Conservation (phyloP, 2,113 vertebrate genomes). For the Pelvicachromis taeniatus region DNA sequence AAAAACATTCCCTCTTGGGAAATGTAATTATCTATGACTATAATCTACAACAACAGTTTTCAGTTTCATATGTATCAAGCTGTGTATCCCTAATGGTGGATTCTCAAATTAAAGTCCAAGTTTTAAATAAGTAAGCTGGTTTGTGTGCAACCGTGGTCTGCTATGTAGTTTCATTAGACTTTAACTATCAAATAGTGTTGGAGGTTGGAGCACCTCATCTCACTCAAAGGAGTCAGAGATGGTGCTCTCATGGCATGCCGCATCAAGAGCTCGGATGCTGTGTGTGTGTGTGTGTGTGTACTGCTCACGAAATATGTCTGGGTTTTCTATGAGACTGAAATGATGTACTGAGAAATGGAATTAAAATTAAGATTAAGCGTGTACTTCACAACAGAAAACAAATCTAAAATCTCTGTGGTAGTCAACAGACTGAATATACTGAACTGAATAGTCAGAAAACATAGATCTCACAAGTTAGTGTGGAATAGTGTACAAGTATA, state of each 20-base stretch:
- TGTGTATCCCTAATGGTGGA: neutral
- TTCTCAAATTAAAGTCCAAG: neutral
- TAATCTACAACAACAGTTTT: neutral
- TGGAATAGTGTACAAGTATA: neutral
- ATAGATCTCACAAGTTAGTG: neutral
- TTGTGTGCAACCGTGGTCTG: no score
- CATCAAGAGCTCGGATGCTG: neutral
- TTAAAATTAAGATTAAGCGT: neutral
- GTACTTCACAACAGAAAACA: neutral
- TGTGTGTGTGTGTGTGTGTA: neutral
- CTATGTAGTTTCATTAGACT: no score
- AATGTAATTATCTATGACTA: neutral
- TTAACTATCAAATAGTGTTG: no score
- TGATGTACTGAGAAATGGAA: neutral
- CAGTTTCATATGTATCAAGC: neutral
- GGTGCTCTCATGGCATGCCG: rapidly evolving
- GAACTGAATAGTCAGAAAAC: neutral
- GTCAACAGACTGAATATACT: neutral
- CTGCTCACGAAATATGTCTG: rapidly evolving
- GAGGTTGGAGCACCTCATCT: no score
- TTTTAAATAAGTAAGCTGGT: neutral
- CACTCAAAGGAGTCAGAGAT: neutral
- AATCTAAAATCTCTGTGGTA: neutral
- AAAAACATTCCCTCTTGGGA: neutral
- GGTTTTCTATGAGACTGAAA: neutral